These are phyloP conservation scores for Agrotis puta DNA, from an alignment of 2,888 invertebrate species.

Conservation along the genomic window DNA sequence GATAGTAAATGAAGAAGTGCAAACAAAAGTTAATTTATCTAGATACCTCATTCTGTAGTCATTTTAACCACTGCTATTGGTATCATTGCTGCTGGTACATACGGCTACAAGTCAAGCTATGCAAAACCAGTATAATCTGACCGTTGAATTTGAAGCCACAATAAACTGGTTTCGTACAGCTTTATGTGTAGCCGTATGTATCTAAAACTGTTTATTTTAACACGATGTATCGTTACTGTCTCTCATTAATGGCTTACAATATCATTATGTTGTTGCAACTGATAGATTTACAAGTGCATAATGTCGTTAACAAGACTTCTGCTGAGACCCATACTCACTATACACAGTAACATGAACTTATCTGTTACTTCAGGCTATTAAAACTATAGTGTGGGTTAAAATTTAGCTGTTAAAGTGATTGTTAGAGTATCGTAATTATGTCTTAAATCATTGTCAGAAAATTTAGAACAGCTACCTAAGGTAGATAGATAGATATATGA, in stretches of 20 bases:
- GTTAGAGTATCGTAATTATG: not conserved
- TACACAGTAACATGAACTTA: not conserved
- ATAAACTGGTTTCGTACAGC: too few relatives aligned
- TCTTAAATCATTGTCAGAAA: constrained; percentile 14
- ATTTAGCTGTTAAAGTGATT: constrained; percentile 21
- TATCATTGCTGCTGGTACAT: too few relatives aligned
- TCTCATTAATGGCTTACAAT: not conserved
- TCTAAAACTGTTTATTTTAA: not conserved
- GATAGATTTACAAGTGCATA: constrained; percentile 62
- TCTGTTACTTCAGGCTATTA: not conserved
- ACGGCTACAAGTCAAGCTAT: too few relatives aligned
- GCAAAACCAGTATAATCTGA: too few relatives aligned
- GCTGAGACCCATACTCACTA: not conserved
- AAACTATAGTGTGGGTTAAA: not conserved
- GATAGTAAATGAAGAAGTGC: too few relatives aligned
- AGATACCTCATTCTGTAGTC: too few relatives aligned
- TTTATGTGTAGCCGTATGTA: too few relatives aligned
- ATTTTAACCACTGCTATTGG: too few relatives aligned
- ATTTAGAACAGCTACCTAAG: not conserved
- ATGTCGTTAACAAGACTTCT: constrained; percentile 54
- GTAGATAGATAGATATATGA: not conserved
- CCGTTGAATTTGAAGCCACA: too few relatives aligned
- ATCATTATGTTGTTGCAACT: constrained; percentile 43
- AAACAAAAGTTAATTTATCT: too few relatives aligned
- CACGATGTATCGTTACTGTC: not conserved